Base-by-base conservation (phyloP, 1,140 invertebrate genomes). In the Drosophila repletoides region DNA sequence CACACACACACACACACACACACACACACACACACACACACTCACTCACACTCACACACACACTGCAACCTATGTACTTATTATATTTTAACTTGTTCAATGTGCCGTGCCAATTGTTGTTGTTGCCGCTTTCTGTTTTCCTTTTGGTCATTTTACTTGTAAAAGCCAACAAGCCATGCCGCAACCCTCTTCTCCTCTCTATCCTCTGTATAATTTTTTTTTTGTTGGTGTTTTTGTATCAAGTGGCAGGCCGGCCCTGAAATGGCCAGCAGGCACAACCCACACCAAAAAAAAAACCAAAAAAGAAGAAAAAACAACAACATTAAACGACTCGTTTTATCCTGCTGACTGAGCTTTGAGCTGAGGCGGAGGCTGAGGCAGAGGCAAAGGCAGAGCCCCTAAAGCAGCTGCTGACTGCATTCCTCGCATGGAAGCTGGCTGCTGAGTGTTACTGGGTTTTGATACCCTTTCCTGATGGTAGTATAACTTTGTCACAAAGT, bases 51-150 rank as follows among this genome's bases (percentile, higher is more conserved):
- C 4, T n/a, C 7, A 36, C 21, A 45, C 26, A 48, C 28, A 6
- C 19, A 22, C 6, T 7, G 10, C 52, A 73, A 59, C 73, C 69
- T 70, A 61, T 73, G 33, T 48, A 48, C 61, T 76, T 83, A 76
- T 81, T 83, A 83, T 81, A 84, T 84, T 84, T 83, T 83, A 84
- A 77, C 59, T 76, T 81, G 77, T 61, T 83, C 73, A 84, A 84
- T 81, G 77, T 84, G 61, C 73, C 60, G 71, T 81, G 12, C 36
- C 28, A 49, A 22, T 56, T 46, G 60, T 45, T 64, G 26, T 59
- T 59, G 43, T 34, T 65, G 34, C 5, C 4, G 28, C 2, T 53
- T 15, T 28, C 5, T 9, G 7, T 19, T 46, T 61, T 52, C 29
- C n/a, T 43, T 29, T 52, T 67, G 61, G 61, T 68, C 52, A 77